Percentiles rank a stretch among this genome's conserved stretches.
phyloP scores from a whole-genome alignment of 92 coral and sea anemone genomes.

The Heteractis magnifica region DNA sequence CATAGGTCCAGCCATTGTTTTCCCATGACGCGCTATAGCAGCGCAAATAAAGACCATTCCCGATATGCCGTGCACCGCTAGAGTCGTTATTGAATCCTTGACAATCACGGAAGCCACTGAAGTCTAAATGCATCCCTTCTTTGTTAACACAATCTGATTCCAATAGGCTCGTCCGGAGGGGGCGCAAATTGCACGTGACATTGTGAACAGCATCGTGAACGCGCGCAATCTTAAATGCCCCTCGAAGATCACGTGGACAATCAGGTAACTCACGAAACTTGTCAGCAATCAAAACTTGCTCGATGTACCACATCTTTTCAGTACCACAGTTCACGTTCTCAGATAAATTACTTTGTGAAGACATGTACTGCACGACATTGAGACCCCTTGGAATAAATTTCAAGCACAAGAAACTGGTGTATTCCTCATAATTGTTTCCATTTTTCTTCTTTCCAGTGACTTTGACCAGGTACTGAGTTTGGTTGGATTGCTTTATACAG shows the following conservation, averaged over 20 bases:
- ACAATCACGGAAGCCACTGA: slow-evolving; percentile 7
- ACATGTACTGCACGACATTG: slow-evolving; percentile 8
- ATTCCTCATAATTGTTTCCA: background rate
- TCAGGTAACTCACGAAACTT: slow-evolving; percentile 11
- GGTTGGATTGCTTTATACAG: background rate
- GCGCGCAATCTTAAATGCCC: slow-evolving; percentile 8
- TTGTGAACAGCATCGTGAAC: slow-evolving; percentile 1
- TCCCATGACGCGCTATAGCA: slow-evolving; percentile 35
- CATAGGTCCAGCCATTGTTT: slow-evolving; percentile 15
- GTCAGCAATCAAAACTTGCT: slow-evolving; percentile 6
- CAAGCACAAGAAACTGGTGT: background rate
- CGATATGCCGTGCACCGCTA: background rate
- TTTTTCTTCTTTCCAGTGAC: background rate
- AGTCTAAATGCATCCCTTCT: slow-evolving; percentile 14
- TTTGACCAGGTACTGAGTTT: background rate
- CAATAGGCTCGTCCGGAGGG: background rate
- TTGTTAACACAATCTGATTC: slow-evolving; percentile 6
- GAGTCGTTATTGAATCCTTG: background rate
- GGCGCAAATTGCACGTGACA: background rate
- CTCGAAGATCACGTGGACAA: slow-evolving; percentile 4
- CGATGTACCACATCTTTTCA: background rate
- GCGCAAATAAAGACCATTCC: background rate
- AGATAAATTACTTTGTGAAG: background rate
- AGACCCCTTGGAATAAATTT: slow-evolving; percentile 12
- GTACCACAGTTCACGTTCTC: background rate